phyloP scores from a whole-genome alignment of 2,113 vertebrate genomes.

The Oreotrochilus melanogaster region DNA sequence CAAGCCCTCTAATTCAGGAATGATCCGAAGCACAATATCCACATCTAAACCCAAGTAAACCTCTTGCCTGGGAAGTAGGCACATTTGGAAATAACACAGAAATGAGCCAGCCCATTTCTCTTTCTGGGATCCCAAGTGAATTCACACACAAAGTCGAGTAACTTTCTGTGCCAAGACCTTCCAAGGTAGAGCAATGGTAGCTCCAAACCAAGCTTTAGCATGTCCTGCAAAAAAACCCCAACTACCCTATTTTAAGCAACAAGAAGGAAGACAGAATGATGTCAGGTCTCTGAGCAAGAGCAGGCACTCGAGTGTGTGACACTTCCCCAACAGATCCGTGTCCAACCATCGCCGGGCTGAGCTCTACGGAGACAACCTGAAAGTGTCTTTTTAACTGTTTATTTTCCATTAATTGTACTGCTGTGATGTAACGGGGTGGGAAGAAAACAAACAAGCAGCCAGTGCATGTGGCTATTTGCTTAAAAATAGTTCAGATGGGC shows the following conservation, averaged over 20 bases:
- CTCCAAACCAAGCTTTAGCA: neutral
- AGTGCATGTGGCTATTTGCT: constrained; percentile 72
- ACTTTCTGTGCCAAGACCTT: neutral
- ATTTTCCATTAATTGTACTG: neutral
- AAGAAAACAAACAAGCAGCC: constrained; percentile 64
- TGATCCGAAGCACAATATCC: neutral
- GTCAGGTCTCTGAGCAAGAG: neutral
- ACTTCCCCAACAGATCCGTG: neutral
- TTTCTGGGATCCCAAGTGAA: neutral
- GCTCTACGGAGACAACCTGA: neutral
- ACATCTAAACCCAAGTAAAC: neutral
- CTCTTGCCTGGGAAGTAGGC: neutral
- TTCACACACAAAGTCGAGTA: neutral
- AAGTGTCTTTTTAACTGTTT: neutral
- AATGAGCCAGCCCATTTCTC: neutral
- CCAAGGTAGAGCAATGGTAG: neutral
- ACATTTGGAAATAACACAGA: neutral
- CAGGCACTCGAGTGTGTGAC: neutral
- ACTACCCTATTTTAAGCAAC: neutral
- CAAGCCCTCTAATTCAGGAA: neutral
- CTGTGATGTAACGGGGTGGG: neutral
- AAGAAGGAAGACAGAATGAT: neutral
- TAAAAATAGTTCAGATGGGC: constrained; percentile 78
- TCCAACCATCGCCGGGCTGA: neutral
- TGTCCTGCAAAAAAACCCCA: neutral